Base-by-base conservation (phyloP, 2,113 vertebrate species). In the Hydropotes inermis region DNA sequence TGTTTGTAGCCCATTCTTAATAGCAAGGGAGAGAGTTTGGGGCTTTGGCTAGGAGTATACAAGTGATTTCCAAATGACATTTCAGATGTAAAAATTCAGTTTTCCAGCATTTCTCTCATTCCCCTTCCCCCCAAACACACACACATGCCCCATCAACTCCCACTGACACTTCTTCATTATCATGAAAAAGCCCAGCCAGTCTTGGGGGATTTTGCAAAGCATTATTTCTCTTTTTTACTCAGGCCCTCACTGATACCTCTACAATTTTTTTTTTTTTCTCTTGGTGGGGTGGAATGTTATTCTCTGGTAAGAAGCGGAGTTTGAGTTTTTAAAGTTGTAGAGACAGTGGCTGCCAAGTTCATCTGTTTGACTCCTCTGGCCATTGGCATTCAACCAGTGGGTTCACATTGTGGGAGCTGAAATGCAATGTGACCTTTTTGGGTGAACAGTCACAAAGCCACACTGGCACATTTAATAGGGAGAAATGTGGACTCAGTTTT, bases 131-230 rank as follows among this genome's bases (percentile, higher is more conserved):
- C 19, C 23, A 43, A 70, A 74, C 67, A 98, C 98, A 98, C 97
- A 95, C 92, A 96, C 97, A 98, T 5, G 90, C 98, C 98, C 98
- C 97, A 98, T 99, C 98, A 98, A 97, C 98, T 98, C 98, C 91
- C 98, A 98, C 96, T 98, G 98, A 98, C 98, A 98, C 97, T 98
- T 98, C 97, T 98, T 98, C 98, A 98, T 98, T 98, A 98, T 98
- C 98, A 97, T 98, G 98, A 98, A 98, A 98, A 98, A 98, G 79
- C 96, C 95, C 52, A 27, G 95, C 57, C 86, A 94, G 95, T 98
- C 98, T 97, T 97, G 91, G 98, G 97, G 87, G 97, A 98, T 97
- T 98, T 97, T 98, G 96, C 96, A 97, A 98, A 98, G 97, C 97
- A 98, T 91, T 88, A 97, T 92, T 98, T 93, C 70, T 97, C 96